Conservation (phyloP, 2,888 invertebrate genomes). For the Listrodromus nycthemerus region DNA sequence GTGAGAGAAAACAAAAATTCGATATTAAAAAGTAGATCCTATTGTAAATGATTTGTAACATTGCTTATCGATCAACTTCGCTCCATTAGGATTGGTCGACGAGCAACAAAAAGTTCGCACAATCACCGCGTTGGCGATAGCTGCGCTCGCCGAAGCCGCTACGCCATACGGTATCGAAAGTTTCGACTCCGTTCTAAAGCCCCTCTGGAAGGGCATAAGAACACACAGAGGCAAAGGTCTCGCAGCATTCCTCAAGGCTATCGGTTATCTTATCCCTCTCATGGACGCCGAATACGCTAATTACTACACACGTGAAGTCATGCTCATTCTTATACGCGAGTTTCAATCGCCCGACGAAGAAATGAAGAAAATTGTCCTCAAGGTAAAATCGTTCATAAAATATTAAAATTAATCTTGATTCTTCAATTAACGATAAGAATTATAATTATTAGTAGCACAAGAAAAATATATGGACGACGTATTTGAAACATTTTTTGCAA, state of each 20-base stretch:
- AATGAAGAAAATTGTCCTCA: constrained; percentile 99
- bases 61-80: constrained; percentile 1
- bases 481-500: constrained; percentile 58
- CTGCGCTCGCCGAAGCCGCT: constrained; percentile 99
- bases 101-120: constrained; percentile 99
- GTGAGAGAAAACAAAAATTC: constrained; percentile 84
- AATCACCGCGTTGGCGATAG: constrained; percentile 98
- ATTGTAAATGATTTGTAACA: not conserved
- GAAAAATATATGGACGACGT: not conserved
- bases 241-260: constrained; percentile 99
- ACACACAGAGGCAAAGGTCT: constrained; percentile 96
- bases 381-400: constrained; percentile 86
- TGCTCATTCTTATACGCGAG: constrained; percentile 99
- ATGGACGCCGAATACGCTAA: constrained; percentile 99
- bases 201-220: constrained; percentile 99
- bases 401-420: not conserved
- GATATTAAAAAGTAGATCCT: no score
- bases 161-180: constrained; percentile 99
- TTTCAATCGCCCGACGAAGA: constrained; percentile 99
- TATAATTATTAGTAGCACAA: not conserved
- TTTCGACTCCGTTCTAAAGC: constrained; percentile 99
- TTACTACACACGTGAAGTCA: constrained; percentile 99
- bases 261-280: constrained; percentile 99
- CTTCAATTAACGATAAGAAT: not conserved
- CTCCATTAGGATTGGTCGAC: constrained; percentile 92